phyloP scores from a whole-genome alignment of 2,113 vertebrate genomes.

The Anseranas semipalmata region DNA sequence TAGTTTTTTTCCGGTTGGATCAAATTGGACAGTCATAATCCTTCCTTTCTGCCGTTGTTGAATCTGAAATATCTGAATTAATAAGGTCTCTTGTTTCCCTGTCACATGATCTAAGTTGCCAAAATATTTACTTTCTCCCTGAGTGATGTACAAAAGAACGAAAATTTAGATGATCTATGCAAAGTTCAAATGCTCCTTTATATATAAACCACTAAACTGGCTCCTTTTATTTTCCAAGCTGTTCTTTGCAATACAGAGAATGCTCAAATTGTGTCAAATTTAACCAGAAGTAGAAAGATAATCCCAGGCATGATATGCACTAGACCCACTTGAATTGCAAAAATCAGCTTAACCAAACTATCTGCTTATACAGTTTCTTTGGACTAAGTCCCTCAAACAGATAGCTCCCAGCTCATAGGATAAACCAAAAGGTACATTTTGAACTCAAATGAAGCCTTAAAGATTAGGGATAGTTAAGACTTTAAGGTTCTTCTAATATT shows the following conservation, averaged over 20 bases:
- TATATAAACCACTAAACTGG: not conserved
- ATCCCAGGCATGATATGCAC: conserved; percentile 44
- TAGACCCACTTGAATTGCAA: conserved; percentile 27
- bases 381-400: conserved; percentile 29
- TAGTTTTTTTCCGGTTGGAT: conserved; percentile 19
- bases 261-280: conserved; percentile 35
- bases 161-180: not conserved
- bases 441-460: not conserved
- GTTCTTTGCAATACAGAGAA: not conserved
- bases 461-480: conserved; percentile 38
- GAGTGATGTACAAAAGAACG: conserved; percentile 24
- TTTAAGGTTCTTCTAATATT: conserved; percentile 46
- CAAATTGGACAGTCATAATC: not conserved
- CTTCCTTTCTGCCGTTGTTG: not conserved
- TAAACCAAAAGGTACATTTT: conserved; percentile 21
- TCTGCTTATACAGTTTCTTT: conserved; percentile 30
- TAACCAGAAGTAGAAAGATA: conserved; percentile 45
- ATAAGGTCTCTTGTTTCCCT: not conserved
- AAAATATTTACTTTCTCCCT: conserved; percentile 41
- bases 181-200: not conserved
- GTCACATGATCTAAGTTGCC: not conserved
- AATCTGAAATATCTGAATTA: conserved; percentile 46
- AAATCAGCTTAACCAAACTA: conserved; percentile 60
- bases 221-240: not conserved
- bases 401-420: not conserved